A percentile compares a stretch with the other conserved stretches of the same genome.
Conservation (phyloP, 64 coral and sea anemone species). For the Montipora foliosa region DNA sequence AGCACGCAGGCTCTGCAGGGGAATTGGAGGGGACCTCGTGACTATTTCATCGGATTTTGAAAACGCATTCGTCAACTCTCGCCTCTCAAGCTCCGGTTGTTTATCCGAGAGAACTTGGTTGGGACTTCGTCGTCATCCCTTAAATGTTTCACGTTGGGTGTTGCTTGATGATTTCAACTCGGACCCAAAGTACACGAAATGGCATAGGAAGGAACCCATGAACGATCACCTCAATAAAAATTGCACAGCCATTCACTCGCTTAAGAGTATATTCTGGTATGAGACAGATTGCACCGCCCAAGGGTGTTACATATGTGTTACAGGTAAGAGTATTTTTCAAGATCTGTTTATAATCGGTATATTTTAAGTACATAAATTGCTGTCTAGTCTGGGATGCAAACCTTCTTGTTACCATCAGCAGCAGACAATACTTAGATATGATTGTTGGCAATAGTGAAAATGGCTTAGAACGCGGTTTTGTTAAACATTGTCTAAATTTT, state of each 20-base stretch:
- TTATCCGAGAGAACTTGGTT: constrained; percentile 17
- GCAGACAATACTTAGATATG: too few relatives aligned
- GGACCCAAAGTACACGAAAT: constrained; percentile 25
- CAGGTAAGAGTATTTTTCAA: not conserved
- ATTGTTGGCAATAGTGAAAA: too few relatives aligned
- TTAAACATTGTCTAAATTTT: too few relatives aligned
- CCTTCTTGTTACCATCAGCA: too few relatives aligned
- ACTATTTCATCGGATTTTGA: constrained; percentile 11
- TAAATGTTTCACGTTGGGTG: not conserved
- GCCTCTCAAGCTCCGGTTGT: not conserved
- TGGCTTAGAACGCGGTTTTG: too few relatives aligned
- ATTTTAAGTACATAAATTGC: too few relatives aligned
- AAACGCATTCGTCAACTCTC: constrained; percentile 37
- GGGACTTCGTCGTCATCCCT: constrained; percentile 30
- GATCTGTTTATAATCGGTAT: too few relatives aligned
- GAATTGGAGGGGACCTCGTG: constrained; percentile 21
- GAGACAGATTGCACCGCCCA: constrained; percentile 3
- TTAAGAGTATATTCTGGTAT: constrained; percentile 46
- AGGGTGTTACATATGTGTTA: constrained; percentile 35
- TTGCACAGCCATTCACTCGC: constrained; percentile 19
- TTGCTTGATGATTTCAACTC: not conserved
- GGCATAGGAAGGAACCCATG: constrained; percentile 38
- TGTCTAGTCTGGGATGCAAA: too few relatives aligned
- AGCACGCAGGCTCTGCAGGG: constrained; percentile 6
- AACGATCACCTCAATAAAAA: constrained; percentile 13